phyloP scores from a whole-genome alignment of 1,140 invertebrate species.

The Sinonovacula constricta region DNA sequence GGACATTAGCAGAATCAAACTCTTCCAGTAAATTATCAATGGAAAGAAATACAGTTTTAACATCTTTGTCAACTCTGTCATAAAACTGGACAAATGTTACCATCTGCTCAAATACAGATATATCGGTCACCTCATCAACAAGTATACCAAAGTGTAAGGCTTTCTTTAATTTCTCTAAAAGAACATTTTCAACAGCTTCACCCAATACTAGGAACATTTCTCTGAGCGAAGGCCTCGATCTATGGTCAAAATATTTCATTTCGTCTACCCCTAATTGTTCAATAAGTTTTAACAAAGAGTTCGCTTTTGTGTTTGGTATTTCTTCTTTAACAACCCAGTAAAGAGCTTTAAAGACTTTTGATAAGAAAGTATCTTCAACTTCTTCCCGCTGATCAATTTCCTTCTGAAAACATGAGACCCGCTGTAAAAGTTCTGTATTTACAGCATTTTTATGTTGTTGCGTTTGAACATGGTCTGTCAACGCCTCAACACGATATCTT shows the following conservation, averaged over 20 bases:
- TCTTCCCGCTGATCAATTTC: too few species aligned
- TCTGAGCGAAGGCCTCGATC: not conserved
- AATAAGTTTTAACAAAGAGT: not conserved
- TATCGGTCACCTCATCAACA: slow-evolving; percentile 12
- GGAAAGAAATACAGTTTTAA: not conserved
- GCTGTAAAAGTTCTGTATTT: not conserved
- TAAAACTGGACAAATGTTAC: slow-evolving; percentile 13
- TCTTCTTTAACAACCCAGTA: slow-evolving; percentile 14
- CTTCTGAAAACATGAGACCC: slow-evolving; percentile 11
- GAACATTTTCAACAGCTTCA: slow-evolving; percentile 1
- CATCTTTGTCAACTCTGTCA: not conserved
- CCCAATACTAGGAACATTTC: slow-evolving; percentile 14
- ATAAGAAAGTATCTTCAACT: not conserved
- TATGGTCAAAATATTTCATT: slow-evolving; percentile 1
- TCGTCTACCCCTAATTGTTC: not conserved
- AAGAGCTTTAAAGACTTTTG: slow-evolving; percentile 1
- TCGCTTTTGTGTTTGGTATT: not conserved
- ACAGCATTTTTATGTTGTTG: slow-evolving; percentile 10
- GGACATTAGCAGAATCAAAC: not conserved
- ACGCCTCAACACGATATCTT: not conserved
- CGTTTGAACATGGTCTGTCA: not conserved
- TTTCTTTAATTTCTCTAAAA: slow-evolving; percentile 5
- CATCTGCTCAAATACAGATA: slow-evolving; percentile 12
- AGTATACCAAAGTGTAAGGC: not conserved
- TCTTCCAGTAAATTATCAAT: slow-evolving; percentile 4